Evolutionary conservation across 2,797 vertebrate species (phyloP).

Genomic region (Tenualosa ilisha): DNA sequence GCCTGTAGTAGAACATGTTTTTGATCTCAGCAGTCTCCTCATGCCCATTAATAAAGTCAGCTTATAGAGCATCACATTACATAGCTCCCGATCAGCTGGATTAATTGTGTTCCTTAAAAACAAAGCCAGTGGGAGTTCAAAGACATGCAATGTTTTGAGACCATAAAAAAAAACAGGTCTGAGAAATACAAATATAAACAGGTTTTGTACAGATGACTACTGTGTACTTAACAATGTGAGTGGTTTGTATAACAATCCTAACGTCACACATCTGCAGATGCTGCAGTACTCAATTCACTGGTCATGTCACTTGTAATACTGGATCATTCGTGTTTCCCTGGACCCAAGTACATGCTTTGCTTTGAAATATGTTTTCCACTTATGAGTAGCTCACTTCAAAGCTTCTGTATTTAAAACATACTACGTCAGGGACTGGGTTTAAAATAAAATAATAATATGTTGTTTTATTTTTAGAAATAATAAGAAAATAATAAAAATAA

Average conservation of each 20-base stretch:
- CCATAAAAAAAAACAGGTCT: neutral
- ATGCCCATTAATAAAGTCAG: neutral
- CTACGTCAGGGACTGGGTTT: neutral
- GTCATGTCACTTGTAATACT: neutral
- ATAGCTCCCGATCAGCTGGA: neutral
- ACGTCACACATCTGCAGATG: neutral
- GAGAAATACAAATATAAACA: neutral
- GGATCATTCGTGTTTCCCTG: neutral
- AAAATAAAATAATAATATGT: neutral
- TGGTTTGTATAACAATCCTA: conserved; percentile 3
- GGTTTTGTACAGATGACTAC: neutral
- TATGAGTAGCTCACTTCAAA: neutral
- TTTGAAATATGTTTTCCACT: neutral
- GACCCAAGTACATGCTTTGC: neutral
- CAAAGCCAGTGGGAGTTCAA: neutral
- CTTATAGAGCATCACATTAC: neutral
- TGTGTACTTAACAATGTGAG: neutral
- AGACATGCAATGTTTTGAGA: neutral
- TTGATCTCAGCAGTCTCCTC: neutral
- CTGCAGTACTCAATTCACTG: neutral
- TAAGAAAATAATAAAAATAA: no score
- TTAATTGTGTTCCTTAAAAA: neutral
- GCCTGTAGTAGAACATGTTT: neutral
- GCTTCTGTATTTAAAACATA: neutral
- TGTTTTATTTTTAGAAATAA: no score